phyloP scores from a whole-genome alignment of 2,888 invertebrate species.

The Melanophora roralis region DNA sequence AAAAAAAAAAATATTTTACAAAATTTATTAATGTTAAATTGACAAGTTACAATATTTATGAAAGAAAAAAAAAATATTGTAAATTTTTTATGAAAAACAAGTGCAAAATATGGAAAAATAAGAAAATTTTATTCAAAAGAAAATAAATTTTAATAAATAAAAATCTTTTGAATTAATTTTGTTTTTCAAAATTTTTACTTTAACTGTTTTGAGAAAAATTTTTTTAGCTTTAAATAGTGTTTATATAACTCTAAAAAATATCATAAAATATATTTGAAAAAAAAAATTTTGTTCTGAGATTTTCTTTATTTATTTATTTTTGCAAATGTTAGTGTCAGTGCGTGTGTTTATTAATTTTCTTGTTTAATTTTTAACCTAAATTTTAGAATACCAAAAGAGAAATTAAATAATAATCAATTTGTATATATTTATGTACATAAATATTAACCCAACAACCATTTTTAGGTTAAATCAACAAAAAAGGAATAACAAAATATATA shows the following conservation, averaged over 20 bases:
- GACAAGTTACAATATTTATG: constrained; percentile 18
- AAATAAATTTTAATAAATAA: neutral
- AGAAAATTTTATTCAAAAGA: neutral
- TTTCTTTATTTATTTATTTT: neutral
- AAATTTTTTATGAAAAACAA: constrained; percentile 10
- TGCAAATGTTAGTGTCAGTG: neutral
- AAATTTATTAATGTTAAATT: constrained; percentile 24
- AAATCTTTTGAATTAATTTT: neutral
- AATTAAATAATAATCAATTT: constrained; percentile 11
- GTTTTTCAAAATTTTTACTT: neutral
- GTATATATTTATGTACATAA: no score
- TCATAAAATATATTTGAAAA: constrained; percentile 22
- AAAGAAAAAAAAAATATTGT: constrained; percentile 2
- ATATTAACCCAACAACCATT: neutral
- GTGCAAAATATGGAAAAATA: neutral
- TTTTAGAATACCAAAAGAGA: constrained; percentile 23
- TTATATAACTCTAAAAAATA: constrained; percentile 39
- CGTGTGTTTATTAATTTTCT: constrained; percentile 22
- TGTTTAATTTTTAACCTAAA: constrained; percentile 23
- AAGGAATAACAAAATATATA: neutral
- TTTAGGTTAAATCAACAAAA: constrained; percentile 56
- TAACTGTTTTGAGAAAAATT: neutral
- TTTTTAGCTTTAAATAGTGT: neutral
- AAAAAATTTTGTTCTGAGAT: neutral
- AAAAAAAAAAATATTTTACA: constrained; percentile 18